Percentiles rank a stretch among this genome's conserved stretches.
Evolutionary conservation across 2,113 vertebrate species (phyloP).

Genomic region (Sinocyclocheilus anshuiensis): DNA sequence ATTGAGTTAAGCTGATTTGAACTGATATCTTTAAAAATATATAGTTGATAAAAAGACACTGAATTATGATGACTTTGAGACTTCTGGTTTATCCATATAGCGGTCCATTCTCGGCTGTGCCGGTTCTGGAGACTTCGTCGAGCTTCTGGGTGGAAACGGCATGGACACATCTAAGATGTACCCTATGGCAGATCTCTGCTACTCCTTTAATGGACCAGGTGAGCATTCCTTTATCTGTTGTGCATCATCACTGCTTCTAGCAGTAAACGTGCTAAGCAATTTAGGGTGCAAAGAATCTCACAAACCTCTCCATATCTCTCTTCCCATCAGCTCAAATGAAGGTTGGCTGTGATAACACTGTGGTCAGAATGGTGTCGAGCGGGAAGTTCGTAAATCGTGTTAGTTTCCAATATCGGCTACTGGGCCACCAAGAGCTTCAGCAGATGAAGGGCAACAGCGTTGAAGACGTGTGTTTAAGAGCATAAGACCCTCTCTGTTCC

Average conservation of each 20-base stretch:
- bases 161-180: conserved; percentile 93
- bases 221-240: conserved; percentile 61
- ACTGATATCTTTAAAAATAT: not conserved
- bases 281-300: not conserved
- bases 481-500: conserved; percentile 60
- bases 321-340: conserved; percentile 85
- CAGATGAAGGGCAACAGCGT: conserved; percentile 86
- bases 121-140: conserved; percentile 86
- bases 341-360: conserved; percentile 91
- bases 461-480: conserved; percentile 84
- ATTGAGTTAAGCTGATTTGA: not conserved
- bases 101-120: conserved; percentile 80
- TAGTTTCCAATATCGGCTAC: conserved; percentile 88
- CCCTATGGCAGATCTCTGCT: conserved; percentile 88
- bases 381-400: conserved; percentile 88
- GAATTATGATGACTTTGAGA: not conserved
- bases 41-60: not conserved
- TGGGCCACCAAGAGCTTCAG: conserved; percentile 82
- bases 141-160: conserved; percentile 88
- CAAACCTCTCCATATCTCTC: not conserved
- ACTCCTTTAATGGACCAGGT: conserved; percentile 89
- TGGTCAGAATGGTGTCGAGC: conserved; percentile 92
- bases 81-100: conserved; percentile 66
- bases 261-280: not conserved
- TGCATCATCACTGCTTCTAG: too few species aligned